Percentiles rank a stretch among this genome's conserved stretches.
Conservation (phyloP, 1,140 invertebrate species). For the Eurosta solidaginis region DNA sequence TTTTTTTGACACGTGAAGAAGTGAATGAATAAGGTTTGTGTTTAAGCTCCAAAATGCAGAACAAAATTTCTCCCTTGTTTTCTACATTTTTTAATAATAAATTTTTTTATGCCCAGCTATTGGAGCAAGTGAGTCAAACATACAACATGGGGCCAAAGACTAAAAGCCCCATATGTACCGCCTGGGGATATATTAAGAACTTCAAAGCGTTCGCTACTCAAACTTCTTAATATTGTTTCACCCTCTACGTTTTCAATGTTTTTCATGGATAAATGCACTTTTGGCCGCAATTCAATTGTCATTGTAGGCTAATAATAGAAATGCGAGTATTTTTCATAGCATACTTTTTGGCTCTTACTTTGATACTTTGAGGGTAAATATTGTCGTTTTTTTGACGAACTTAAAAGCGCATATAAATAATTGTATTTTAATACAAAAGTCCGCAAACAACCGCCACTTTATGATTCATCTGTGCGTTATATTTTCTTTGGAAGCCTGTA, state of each 20-base stretch:
- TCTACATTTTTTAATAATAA: background rate
- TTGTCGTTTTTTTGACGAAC: background rate
- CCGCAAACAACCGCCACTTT: background rate
- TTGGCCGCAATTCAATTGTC: constrained; percentile 23
- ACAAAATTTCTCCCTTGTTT: background rate
- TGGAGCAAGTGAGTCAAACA: background rate
- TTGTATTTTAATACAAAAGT: no score
- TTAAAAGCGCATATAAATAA: background rate
- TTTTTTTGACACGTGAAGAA: background rate
- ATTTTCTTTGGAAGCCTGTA: background rate
- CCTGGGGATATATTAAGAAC: background rate
- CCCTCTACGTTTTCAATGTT: background rate
- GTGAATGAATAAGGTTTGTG: background rate
- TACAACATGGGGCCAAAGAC: background rate
- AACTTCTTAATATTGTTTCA: background rate
- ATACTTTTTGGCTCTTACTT: background rate
- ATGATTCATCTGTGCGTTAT: background rate
- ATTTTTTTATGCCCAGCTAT: background rate
- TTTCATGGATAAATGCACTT: constrained; percentile 22
- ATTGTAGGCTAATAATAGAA: background rate
- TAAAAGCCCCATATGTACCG: background rate
- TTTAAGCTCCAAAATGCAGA: background rate
- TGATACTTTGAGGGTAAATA: background rate
- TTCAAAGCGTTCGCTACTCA: constrained; percentile 7
- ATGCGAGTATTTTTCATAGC: background rate